A percentile compares a stretch with the other conserved stretches of the same genome.
phyloP scores from a whole-genome alignment of 1,140 invertebrate genomes.

The Archivesica marissinica region DNA sequence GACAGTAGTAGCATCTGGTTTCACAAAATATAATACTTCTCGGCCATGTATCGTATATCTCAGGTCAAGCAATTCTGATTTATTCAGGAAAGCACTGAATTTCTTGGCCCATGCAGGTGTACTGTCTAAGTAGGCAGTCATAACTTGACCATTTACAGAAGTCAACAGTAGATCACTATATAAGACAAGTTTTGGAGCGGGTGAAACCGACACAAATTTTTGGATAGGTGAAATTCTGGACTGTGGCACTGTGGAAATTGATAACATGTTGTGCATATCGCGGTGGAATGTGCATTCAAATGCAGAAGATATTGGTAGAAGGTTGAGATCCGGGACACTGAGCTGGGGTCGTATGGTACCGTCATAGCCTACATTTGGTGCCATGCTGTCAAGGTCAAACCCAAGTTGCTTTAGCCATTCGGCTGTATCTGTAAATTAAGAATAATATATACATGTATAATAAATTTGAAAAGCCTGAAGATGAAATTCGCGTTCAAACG shows the following conservation, averaged over 20 bases:
- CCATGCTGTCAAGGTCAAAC: conserved; percentile 93
- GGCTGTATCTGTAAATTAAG: conserved; percentile 88
- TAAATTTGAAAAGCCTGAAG: too few relatives aligned
- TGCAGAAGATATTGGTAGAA: conserved; percentile 85
- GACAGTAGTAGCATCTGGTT: conserved; percentile 94
- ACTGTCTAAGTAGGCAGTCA: conserved; percentile 91
- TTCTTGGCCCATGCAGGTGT: conserved; percentile 92
- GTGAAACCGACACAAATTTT: conserved; percentile 64
- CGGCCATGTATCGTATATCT: conserved; percentile 95
- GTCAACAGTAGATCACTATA: conserved; percentile 96
- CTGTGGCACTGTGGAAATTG: conserved; percentile 78
- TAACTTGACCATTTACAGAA: conserved; percentile 92
- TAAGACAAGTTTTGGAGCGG: conserved; percentile 86
- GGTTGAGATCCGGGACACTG: conserved; percentile 88
- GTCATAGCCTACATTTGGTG: conserved; percentile 90
- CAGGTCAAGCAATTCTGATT: conserved; percentile 94
- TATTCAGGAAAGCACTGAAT: conserved; percentile 96
- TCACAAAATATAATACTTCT: conserved; percentile 98
- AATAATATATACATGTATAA: too few relatives aligned
- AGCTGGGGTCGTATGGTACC: conserved; percentile 87
- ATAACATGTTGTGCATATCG: conserved; percentile 81
- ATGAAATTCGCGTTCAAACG: too few relatives aligned
- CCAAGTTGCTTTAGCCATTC: conserved; percentile 93
- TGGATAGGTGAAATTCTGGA: conserved; percentile 79
- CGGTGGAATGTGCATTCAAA: conserved; percentile 83